Conservation (phyloP, 2,113 vertebrate genomes). For the Peromyscus polionotus region DNA sequence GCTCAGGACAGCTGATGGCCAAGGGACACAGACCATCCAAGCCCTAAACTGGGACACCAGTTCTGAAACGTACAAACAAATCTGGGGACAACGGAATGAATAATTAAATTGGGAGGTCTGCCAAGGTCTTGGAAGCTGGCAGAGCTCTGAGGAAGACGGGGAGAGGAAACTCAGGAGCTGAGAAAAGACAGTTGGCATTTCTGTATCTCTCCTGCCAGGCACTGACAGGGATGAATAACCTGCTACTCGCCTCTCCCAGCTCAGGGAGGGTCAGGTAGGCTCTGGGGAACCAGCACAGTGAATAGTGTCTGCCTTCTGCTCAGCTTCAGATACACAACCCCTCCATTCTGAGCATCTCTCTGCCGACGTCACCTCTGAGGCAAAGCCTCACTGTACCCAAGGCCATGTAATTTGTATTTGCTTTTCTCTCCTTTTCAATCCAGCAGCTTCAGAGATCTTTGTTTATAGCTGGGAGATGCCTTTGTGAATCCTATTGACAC, state of each 20-base stretch:
- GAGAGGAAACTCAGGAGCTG: background rate
- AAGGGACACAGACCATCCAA: background rate
- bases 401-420: background rate
- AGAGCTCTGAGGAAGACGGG: background rate
- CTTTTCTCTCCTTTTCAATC: background rate
- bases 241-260: accelerated
- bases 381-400: background rate
- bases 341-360: background rate
- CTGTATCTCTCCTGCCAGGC: background rate
- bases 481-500: no score
- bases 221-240: background rate
- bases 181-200: background rate
- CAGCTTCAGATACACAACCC: background rate
- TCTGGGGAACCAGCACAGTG: no score
- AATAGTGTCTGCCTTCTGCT: accelerated
- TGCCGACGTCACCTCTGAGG: background rate
- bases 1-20: background rate
- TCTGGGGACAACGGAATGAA: background rate
- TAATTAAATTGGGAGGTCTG: background rate
- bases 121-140: background rate
- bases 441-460: background rate
- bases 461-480: background rate
- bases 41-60: background rate
- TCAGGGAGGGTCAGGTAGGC: background rate
- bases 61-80: slow-evolving; percentile 7